phyloP scores from a whole-genome alignment of 2,113 vertebrate genomes.

The Globicephala melas region DNA sequence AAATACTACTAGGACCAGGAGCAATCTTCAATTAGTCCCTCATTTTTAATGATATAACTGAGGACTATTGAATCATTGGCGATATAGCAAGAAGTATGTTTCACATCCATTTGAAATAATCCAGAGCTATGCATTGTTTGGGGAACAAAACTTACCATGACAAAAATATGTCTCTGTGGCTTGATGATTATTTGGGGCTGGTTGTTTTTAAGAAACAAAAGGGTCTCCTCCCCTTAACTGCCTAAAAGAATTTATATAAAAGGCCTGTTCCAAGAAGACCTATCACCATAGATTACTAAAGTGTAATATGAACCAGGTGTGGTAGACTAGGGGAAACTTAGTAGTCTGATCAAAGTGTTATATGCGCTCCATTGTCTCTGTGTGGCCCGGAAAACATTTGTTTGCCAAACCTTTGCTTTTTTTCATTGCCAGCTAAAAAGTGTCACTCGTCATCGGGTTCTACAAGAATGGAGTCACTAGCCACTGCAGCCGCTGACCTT shows the following conservation, averaged over 20 bases:
- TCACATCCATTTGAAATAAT: background rate
- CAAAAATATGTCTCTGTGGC: background rate
- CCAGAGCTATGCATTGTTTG: background rate
- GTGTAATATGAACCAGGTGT: background rate
- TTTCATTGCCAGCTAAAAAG: background rate
- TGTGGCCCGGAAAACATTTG: background rate
- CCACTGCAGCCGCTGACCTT: background rate
- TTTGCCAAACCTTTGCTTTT: background rate
- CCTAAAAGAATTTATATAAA: background rate
- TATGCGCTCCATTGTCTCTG: background rate
- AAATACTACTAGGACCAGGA: background rate
- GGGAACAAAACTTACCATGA: background rate
- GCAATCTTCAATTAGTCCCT: background rate
- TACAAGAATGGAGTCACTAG: background rate
- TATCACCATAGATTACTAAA: background rate
- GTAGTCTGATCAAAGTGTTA: background rate
- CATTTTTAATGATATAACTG: background rate
- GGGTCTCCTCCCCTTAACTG: background rate
- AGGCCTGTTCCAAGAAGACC: background rate
- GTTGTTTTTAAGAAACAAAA: background rate
- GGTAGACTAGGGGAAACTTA: background rate
- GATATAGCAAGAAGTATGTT: background rate
- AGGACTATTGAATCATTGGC: background rate
- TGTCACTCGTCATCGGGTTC: background rate
- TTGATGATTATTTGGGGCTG: background rate